Percentiles rank a stretch among this genome's conserved stretches.
Evolutionary conservation across 2,888 invertebrate species (phyloP).

Genomic region (Perdita meconis): DNA sequence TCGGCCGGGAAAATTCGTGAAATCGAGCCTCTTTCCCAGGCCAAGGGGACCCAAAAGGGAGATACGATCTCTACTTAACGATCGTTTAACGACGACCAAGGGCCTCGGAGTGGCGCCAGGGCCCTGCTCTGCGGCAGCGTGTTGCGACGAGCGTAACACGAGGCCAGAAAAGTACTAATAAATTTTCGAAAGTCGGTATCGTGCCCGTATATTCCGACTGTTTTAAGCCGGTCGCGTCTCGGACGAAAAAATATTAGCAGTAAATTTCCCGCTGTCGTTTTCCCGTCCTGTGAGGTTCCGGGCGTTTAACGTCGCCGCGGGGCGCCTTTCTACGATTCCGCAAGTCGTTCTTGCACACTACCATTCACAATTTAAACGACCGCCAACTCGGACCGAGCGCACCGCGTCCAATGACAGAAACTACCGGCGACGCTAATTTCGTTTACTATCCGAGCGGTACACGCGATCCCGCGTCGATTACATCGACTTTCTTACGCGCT

Average conservation of each 20-base stretch:
- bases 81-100: slow-evolving; percentile 81
- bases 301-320: slow-evolving; percentile 9
- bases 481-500: slow-evolving; percentile 6
- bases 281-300: slow-evolving; percentile 2
- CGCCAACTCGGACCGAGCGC: not conserved
- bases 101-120: slow-evolving; percentile 80
- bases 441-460: slow-evolving; percentile 15
- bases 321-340: not conserved
- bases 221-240: slow-evolving; percentile 57
- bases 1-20: slow-evolving; percentile 64
- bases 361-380: not conserved
- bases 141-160: slow-evolving; percentile 52
- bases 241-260: slow-evolving; percentile 73
- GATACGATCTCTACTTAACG: slow-evolving; percentile 79
- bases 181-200: slow-evolving; percentile 66
- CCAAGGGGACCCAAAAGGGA: slow-evolving; percentile 57
- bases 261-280: slow-evolving; percentile 64
- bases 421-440: slow-evolving; percentile 7
- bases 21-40: slow-evolving; percentile 54
- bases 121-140: slow-evolving; percentile 49
- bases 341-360: not conserved
- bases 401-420: not conserved
- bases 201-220: slow-evolving; percentile 54
- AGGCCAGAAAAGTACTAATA: slow-evolving; percentile 62
- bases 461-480: slow-evolving; percentile 27